A percentile compares a stretch with the other conserved stretches of the same genome.
Conservation (phyloP, 2,113 vertebrate genomes). For the Periophthalmodon schlosseri region DNA sequence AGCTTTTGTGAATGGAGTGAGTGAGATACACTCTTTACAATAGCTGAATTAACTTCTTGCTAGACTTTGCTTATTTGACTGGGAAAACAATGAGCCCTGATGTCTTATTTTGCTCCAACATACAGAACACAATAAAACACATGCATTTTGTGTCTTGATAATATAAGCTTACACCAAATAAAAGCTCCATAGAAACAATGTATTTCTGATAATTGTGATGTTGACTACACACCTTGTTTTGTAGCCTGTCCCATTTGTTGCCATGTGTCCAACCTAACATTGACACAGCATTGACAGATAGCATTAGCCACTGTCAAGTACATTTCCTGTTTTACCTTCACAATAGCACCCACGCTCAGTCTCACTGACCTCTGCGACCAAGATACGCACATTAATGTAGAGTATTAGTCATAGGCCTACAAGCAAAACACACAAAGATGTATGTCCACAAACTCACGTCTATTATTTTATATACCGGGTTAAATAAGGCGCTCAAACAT, state of each 20-base stretch:
- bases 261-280: constrained; percentile 25
- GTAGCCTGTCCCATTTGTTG: constrained; percentile 8
- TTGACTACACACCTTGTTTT: constrained; percentile 12
- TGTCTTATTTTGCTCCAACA: background rate
- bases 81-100: background rate
- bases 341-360: constrained; percentile 3
- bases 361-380: background rate
- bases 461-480: background rate
- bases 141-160: background rate
- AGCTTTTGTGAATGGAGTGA: background rate
- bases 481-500: constrained; percentile 13
- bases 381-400: background rate
- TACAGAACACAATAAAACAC: background rate
- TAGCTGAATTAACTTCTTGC: background rate
- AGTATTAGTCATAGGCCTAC: constrained; percentile 27
- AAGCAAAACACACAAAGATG: constrained; percentile 10
- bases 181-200: background rate
- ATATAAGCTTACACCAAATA: background rate
- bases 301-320: constrained; percentile 1
- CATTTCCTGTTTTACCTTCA: constrained; percentile 20
- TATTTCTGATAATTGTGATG: background rate
- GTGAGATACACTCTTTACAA: background rate
- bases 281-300: constrained; percentile 25
- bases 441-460: constrained; percentile 12
- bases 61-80: background rate